These are phyloP conservation scores for Forficula auricularia DNA, from an alignment of 1,140 invertebrate genomes.

Conservation along the genomic window DNA sequence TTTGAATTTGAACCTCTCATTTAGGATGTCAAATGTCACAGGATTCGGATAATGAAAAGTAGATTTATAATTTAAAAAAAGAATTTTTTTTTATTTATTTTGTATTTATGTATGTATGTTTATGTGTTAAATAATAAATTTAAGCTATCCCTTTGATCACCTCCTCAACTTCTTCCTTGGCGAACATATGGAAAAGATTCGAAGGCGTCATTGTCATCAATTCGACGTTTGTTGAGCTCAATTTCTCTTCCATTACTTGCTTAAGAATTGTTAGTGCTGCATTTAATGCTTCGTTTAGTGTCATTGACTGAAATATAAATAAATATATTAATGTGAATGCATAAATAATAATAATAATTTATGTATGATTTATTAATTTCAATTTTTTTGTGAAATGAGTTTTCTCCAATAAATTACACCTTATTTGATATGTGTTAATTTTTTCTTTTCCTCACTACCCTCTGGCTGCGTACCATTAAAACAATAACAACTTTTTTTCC, in stretches of 20 bases:
- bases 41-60: too few species aligned
- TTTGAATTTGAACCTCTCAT: too few species aligned
- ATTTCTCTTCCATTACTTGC: constrained; percentile 99
- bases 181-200: constrained; percentile 75
- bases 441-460: too few species aligned
- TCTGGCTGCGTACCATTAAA: too few species aligned
- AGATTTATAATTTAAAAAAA: too few species aligned
- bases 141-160: constrained; percentile 65
- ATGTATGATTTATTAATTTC: too few species aligned
- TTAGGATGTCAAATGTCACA: too few species aligned
- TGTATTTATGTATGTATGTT: constrained; percentile 7
- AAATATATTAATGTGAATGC: constrained; percentile 1
- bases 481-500: too few species aligned
- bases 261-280: constrained; percentile 86
- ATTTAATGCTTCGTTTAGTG: constrained; percentile 86
- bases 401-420: too few species aligned
- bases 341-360: constrained; percentile 3
- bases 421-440: too few species aligned
- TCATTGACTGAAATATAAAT: constrained; percentile 66
- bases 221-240: constrained; percentile 95
- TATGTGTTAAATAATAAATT: constrained; percentile 11
- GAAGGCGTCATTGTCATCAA: constrained; percentile 82
- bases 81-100: too few species aligned
- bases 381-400: too few species aligned
- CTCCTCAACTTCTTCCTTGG: constrained; percentile 76